Evolutionary conservation across 2,113 vertebrate genomes (phyloP), one percentile per base, ranked within the genome.

Genomic region (Mystacornis crossleyi): DNA sequence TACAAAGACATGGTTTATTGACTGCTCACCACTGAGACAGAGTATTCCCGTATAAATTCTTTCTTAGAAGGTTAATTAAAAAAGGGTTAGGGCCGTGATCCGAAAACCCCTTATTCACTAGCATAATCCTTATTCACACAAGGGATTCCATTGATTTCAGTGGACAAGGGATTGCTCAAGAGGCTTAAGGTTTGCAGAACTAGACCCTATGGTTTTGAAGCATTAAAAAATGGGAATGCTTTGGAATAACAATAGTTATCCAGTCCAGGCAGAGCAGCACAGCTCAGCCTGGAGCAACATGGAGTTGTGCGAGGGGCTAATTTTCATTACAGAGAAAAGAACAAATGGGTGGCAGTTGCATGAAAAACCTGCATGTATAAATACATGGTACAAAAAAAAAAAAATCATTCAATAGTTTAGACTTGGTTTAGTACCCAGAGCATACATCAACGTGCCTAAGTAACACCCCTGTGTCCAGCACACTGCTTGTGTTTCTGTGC

Each of bases 1-100:
- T 86, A 84, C 69, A 93, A 72, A 96, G 93, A 91, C 87, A 95
- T 50, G 71, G 87, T 95, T 94, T 96, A 97, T 95, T 96, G 94
- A 96, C 93, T 1, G 29, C 71, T 89, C 77, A 87, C 85, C 79
- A 80, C 80, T 86, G 79, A 77, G 86, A 61, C 90, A 79, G 70
- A 93, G 60, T 90, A 95, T 90, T 91, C 81, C 92, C 60, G 28
- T 86, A 80, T 72, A 82, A 91, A 89, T 89, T 93, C 72, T 45
- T 83, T 57, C 73, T 86, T 80, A 74, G 83, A 96, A 93, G 75
- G 87, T 95, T 92, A 96, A 94, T 95, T 82, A 81, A 91, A 92
- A 85, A 92, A 92, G 36, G 79, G 93, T 84, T 95, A 92, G 40
- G 47, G 75, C 82, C 12, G 5, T 36, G 29, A 78, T 93, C 75